Percentiles rank a stretch among this genome's conserved stretches.
These are phyloP conservation scores for Enhydra lutris DNA, from an alignment of 2,113 vertebrate species.

Conservation along the genomic window DNA sequence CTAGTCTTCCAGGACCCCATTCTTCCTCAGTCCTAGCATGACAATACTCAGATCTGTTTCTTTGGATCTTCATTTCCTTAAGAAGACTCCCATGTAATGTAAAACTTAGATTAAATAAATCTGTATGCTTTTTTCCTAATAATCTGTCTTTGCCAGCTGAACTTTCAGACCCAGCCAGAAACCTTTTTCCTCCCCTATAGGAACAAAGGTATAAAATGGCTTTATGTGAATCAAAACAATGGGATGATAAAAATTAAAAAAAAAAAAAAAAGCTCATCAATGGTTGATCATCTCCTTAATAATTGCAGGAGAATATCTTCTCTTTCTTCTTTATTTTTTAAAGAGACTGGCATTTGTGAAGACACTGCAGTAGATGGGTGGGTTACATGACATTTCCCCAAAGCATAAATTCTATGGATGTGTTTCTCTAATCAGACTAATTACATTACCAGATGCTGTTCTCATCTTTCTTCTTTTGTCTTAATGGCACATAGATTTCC, in stretches of 20 bases:
- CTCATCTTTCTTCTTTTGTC: conserved; percentile 77
- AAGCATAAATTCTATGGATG: conserved; percentile 74
- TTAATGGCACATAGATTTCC: conserved; percentile 77
- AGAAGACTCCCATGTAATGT: background rate
- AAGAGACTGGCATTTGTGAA: conserved; percentile 75
- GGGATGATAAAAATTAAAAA: conserved; percentile 70
- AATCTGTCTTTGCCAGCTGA: background rate
- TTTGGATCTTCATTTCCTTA: background rate
- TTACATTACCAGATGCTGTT: conserved; percentile 81
- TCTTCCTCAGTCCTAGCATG: background rate
- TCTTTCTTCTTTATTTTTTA: conserved; percentile 68
- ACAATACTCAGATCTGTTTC: background rate
- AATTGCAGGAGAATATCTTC: conserved; percentile 71
- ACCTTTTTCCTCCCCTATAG: background rate
- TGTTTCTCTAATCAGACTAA: conserved; percentile 78
- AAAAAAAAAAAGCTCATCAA: conserved; percentile 62
- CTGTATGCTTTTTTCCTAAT: background rate
- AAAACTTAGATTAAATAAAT: background rate
- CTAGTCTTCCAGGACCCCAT: rapidly evolving
- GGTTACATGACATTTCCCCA: conserved; percentile 78
- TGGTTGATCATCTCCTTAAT: conserved; percentile 74
- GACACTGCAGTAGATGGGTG: conserved; percentile 66
- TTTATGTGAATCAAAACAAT: conserved; percentile 72
- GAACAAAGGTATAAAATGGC: conserved; percentile 72
- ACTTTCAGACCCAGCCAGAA: background rate